phyloP scores from a whole-genome alignment of 2,888 invertebrate genomes.

The Campoplex nolae region DNA sequence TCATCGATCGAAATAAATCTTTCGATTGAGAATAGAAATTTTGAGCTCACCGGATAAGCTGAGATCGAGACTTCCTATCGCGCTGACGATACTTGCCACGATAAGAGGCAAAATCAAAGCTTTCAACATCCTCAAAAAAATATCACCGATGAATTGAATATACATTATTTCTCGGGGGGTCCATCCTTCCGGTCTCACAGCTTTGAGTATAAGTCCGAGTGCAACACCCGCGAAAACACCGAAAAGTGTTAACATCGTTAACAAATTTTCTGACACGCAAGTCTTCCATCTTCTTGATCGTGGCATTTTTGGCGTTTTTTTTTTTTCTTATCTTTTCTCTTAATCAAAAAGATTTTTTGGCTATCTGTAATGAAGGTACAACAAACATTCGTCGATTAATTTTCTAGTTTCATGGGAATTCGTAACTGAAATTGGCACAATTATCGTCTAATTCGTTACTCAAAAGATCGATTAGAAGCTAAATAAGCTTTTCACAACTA shows the following conservation, averaged over 20 bases:
- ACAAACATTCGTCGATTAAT: conserved; percentile 13
- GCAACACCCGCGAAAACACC: conserved; percentile 86
- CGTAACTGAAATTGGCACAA: not conserved
- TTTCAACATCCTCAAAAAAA: conserved; percentile 91
- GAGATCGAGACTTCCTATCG: conserved; percentile 89
- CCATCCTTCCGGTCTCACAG: conserved; percentile 83
- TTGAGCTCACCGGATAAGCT: conserved; percentile 86
- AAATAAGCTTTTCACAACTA: not conserved
- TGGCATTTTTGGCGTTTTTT: conserved; percentile 72
- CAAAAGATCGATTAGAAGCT: not conserved
- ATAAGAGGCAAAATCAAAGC: conserved; percentile 91
- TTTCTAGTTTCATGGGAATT: not conserved
- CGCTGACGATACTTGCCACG: conserved; percentile 88
- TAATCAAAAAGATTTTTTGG: not conserved
- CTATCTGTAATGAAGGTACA: conserved; percentile 17
- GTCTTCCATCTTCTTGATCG: conserved; percentile 77
- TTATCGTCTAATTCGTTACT: not conserved
- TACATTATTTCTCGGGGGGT: conserved; percentile 88
- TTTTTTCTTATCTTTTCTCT: conserved; percentile 4
- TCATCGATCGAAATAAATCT: not conserved
- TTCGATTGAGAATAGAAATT: not conserved
- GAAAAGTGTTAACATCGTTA: conserved; percentile 87
- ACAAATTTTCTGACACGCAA: conserved; percentile 83
- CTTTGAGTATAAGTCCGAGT: conserved; percentile 85
- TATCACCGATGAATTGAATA: conserved; percentile 89